These are phyloP conservation scores for Sciaenops ocellatus DNA, from an alignment of 2,797 vertebrate genomes.

Conservation along the genomic window DNA sequence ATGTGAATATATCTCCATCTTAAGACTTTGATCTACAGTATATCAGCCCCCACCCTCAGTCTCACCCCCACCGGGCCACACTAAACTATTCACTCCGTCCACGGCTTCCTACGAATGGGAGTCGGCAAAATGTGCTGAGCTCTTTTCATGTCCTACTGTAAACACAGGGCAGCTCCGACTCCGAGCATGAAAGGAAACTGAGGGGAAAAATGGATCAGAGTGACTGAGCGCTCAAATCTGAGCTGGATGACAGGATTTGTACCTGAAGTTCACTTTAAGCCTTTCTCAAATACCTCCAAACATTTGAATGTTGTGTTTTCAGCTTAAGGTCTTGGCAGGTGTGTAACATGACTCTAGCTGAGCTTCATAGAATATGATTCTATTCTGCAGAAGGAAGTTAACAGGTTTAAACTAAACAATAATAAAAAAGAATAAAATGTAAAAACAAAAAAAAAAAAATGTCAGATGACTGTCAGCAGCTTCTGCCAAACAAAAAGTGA, in stretches of 20 bases:
- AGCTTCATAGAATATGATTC: slow-evolving; percentile 88
- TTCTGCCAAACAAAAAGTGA: no score
- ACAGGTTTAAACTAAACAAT: neutral
- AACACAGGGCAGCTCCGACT: slow-evolving; percentile 49
- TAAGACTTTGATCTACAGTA: slow-evolving; percentile 47
- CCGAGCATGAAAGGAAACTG: slow-evolving; percentile 38
- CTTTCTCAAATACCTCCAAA: slow-evolving; percentile 86
- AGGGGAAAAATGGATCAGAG: slow-evolving; percentile 38
- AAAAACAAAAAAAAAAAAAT: no score
- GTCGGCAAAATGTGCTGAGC: slow-evolving; percentile 30
- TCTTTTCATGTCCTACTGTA: slow-evolving; percentile 70
- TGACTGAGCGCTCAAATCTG: slow-evolving; percentile 76
- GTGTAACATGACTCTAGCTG: slow-evolving; percentile 89
- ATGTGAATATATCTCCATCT: slow-evolving; percentile 61
- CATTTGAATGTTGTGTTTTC: slow-evolving; percentile 84
- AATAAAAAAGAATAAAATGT: no score
- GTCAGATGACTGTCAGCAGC: no score
- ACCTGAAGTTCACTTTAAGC: slow-evolving; percentile 83
- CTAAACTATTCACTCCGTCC: slow-evolving; percentile 56
- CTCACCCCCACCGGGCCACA: slow-evolving; percentile 25
- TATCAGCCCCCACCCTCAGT: slow-evolving; percentile 26
- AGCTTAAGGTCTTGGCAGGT: slow-evolving; percentile 87
- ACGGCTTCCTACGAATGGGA: slow-evolving; percentile 54
- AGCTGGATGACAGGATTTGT: slow-evolving; percentile 82
- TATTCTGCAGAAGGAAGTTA: slow-evolving; percentile 76